Evolutionary conservation across 2,888 invertebrate genomes (phyloP), one percentile per base, ranked within the genome.

Genomic region (Cordilura impudica): DNA sequence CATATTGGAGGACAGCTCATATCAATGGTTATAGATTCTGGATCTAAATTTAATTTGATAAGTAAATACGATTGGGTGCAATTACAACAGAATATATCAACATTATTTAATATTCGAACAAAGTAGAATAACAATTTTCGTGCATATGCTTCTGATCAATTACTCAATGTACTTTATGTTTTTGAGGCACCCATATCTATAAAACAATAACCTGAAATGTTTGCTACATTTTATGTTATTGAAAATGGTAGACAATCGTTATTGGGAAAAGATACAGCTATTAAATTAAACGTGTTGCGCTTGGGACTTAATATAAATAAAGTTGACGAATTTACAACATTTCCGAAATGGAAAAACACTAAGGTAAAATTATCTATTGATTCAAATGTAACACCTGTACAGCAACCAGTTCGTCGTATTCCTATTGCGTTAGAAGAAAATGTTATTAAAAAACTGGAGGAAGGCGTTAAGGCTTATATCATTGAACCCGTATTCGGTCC

Each of bases 401-500:
- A 78, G 23, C 87, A 87, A 77, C 85, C 85, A 26, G 77, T 85
- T 31, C 77, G 87, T 43, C 81, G 86, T 53, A 81, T 87, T 39
- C 87, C 87, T 19, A 83, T 86, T 67, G 84, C 87, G 12, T 61
- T 89, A 23, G 82, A 82, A 51, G 79, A 66, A 54, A 66, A 60
- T 53, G 80, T 81, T 16, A 69, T 43, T 7, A 7, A 51, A 26
- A 66, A 79, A 73, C 7, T 84, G 12, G 76, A 84, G 19, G 84
- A 85, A 74, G 78, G 82, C n/a, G 61, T 83, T 47, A 67, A 79
- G 10, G 19, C 23, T 10, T 85, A 85, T 56, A 87, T 88, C 35
- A 87, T 88, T 51, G 86, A 87, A 81, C 79, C 75, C 56, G 86
- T 88, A n/a, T 79, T 74, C 14, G 84, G 83, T 47, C 85, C 85